Base-by-base conservation (phyloP, 2,888 invertebrate species). In the Drosophila multiciliata region DNA sequence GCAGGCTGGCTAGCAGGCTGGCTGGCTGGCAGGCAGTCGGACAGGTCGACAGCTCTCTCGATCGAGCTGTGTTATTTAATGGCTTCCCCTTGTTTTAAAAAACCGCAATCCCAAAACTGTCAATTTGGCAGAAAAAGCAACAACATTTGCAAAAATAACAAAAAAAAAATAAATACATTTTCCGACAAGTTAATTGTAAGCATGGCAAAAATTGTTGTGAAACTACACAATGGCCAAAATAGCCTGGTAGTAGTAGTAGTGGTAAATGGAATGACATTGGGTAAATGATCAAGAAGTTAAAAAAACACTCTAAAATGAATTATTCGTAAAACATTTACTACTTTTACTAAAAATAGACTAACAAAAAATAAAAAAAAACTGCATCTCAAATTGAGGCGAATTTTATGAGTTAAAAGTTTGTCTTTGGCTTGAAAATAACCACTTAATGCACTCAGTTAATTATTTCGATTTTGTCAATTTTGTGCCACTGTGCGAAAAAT, bases 81-180 rank as follows among this genome's bases (percentile, higher is more conserved):
- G 82, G 82, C 42, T 59, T 80, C 42, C 42, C 40, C 65, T 66
- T 67, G 72, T 63, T 73, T 75, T 83, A 59, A 55, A 70, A 73
- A 83, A 68, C 76, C 74, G 29, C 82, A 82, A 76, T 73, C 76
- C 76, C 70, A 76, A 81, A 82, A 79, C 67, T 82, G 82, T 79
- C 84, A 82, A 82, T 69, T 83, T 82, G 73, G 54, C 82, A 82
- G 76, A 82, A 82, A 82, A 70, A 70, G 54, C 75, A 74, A 54
- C 62, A 72, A 65, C 66, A 75, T 48, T 52, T 35, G 54, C n/a
- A 32, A 26, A 23, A 23, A 23, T 38, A 61, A 26, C 11, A 60
- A 36, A 52, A 54, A 29, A 48, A 54, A 61, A 66, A 61, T 23
- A 55, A 50, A 38, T 49, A 50, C 58, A 68, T 52, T 73, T 64